Conservation (phyloP, 2,113 vertebrate species). For the Hypomesus transpacificus region DNA sequence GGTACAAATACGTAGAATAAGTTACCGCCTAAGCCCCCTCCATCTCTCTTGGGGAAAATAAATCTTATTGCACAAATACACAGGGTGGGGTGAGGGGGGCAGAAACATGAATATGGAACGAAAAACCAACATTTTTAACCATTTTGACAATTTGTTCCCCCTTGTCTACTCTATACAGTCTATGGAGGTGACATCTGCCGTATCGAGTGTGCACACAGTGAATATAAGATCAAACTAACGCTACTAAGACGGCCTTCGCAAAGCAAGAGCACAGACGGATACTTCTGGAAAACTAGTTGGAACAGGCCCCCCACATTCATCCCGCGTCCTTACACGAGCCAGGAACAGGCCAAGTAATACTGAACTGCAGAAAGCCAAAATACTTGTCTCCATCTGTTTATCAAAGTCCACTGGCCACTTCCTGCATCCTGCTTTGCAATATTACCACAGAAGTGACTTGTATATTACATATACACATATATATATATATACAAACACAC, state of each 20-base stretch:
- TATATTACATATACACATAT: slow-evolving; percentile 28
- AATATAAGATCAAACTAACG: slow-evolving; percentile 55
- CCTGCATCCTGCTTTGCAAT: slow-evolving; percentile 32
- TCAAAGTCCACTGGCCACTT: background rate
- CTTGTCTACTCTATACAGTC: slow-evolving; percentile 49
- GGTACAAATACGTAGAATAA: too few species aligned
- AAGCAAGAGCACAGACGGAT: slow-evolving; percentile 16
- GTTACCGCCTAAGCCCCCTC: background rate
- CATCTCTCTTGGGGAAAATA: slow-evolving; percentile 4
- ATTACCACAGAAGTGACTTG: background rate
- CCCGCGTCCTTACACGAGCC: too few species aligned
- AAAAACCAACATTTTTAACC: slow-evolving; percentile 35
- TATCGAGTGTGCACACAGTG: slow-evolving; percentile 42
- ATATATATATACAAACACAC: slow-evolving; percentile 34
- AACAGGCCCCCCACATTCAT: background rate
- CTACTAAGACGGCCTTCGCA: slow-evolving; percentile 40
- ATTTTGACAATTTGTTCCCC: slow-evolving; percentile 4
- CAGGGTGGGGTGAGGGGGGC: background rate
- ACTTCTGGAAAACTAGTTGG: background rate
- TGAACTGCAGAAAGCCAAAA: background rate
- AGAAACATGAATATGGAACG: slow-evolving; percentile 17
- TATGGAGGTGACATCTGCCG: slow-evolving; percentile 48
- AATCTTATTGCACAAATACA: slow-evolving; percentile 47
- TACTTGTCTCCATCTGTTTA: background rate
- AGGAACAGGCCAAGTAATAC: too few species aligned